Base-by-base conservation (phyloP, 2,113 vertebrate genomes). In the Neolamprologus tretocephalus region DNA sequence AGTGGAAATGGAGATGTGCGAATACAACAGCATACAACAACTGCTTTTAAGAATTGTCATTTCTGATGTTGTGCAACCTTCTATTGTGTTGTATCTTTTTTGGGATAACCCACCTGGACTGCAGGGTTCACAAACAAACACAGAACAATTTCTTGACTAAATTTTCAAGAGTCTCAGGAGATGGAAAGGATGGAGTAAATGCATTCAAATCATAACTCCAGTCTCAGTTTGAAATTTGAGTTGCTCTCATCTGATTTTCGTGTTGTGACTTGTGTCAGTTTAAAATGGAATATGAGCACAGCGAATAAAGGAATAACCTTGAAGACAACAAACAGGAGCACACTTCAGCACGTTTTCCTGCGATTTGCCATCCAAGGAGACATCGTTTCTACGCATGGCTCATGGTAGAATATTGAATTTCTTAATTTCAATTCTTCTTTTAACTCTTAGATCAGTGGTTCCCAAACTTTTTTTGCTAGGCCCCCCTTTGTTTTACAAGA, bases 91-190 rank as follows among this genome's bases (percentile, higher is more conserved):
- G 71, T 88, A 78, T 90, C 90, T 85, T 68, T 68, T 71, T 88
- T 82, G 82, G 85, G 92, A 89, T 91, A 88, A 93, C 94, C 89
- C 91, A 90, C 82, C 86, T 87, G 91, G 91, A 92, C 86, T 86
- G 86, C 88, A 91, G 55, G 90, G 71, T 92, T 94, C 92, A 91
- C 92, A 92, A 94, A 94, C 89, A 95, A 93, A 94, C 89, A 92
- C 87, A 86, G 92, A 93, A 94, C 90, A 86, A 93, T 95, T 92
- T 94, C 88, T 89, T 33, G 84, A 90, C 90, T 91, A 85, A 86
- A 93, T 94, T 92, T 89, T 71, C 49, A 75, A 47, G 66, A 88
- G 63, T 73, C 37, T 14, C 73, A 80, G 40, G 81, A 89, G 81
- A 92, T 49, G 53, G 75, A 83, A 53, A 55, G 21, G 79, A 53